These are phyloP conservation scores for Selenia dentaria DNA, from an alignment of 2,888 invertebrate genomes.

Conservation along the genomic window DNA sequence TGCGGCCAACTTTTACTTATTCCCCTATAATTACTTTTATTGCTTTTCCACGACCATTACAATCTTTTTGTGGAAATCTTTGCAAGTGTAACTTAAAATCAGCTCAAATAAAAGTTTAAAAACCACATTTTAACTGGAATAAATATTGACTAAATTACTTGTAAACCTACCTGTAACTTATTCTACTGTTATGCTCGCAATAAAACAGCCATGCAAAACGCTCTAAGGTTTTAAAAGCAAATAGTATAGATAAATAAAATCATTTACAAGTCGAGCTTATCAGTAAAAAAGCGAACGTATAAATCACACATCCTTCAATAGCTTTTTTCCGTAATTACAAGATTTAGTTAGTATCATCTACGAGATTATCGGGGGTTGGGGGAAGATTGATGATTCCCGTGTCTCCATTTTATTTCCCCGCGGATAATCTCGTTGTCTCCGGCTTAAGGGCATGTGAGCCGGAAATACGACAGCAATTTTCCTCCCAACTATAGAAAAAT, in stretches of 20 bases:
- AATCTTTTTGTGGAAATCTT: conserved; percentile 38
- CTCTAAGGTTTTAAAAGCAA: too few species aligned
- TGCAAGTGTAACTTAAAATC: conserved; percentile 6
- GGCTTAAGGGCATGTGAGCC: conserved; percentile 80
- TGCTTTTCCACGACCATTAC: conserved; percentile 49
- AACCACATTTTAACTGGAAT: too few species aligned
- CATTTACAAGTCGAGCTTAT: too few species aligned
- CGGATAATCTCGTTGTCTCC: conserved; percentile 82
- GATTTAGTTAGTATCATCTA: conserved; percentile 48
- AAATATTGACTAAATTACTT: too few species aligned
- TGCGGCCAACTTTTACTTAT: conserved; percentile 73
- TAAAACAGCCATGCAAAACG: too few species aligned
- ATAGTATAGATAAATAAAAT: too few species aligned
- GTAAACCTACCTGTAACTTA: too few species aligned
- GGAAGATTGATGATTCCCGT: conserved; percentile 75
- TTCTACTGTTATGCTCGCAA: too few species aligned
- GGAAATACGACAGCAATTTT: conserved; percentile 81
- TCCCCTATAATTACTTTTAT: conserved; percentile 73
- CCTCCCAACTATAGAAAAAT: conserved; percentile 80
- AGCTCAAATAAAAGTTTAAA: too few species aligned
- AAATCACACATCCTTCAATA: conserved; percentile 22
- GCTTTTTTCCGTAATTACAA: conserved; percentile 41
- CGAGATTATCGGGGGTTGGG: conserved; percentile 45
- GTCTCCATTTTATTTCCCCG: conserved; percentile 78
- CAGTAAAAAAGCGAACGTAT: conserved; percentile 7